Evolutionary conservation across 2,113 vertebrate genomes (phyloP), one percentile per base, ranked within the genome.

Genomic region (Erinaceus europaeus): DNA sequence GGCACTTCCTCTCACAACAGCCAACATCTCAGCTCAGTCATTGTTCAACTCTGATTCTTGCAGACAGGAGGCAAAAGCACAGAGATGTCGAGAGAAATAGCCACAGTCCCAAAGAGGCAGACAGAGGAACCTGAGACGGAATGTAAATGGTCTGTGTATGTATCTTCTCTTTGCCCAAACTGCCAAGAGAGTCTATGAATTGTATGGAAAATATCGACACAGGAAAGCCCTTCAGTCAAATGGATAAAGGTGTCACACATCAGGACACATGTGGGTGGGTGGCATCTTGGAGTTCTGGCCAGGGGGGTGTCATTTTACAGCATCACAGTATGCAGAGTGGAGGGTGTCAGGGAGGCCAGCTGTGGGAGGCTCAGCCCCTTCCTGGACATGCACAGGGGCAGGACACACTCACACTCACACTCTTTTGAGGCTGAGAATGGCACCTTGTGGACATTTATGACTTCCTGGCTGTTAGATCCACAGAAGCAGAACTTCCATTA

Each of bases 221-320:
- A 86, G 71, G 73, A 88, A 86, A 90, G 82, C 59, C 62, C 61
- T 82, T 94, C 74, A 71, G 46, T 94, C 34, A 94, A 69, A 62
- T 25, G 67, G 94, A 94, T 91, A 92, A 93, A 86, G 46, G 78
- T 34, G 77, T 88, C 84, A 94, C 55, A 80, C 64, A 59, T 48
- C 15, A 77, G 76, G 83, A 90, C 20, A 6, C 36, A 29, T 91
- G 67, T 76, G 72, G 71, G 32, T 80, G 92, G 64, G 48, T 81
- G 78, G 48, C 44, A 55, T 87, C 48, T 85, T 29, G n/a, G 59
- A 84, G 84, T 27, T 42, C 61, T 34, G 53, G 53, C 52, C 20
- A 25, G 71, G 55, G 65, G 32, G 88, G 87, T 0, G 12, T 23
- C 36, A 42, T 9, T 44, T 90, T 64, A 57, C 0, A 77, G 77